These are phyloP conservation scores for Mythimna impura DNA, from an alignment of 2,888 invertebrate genomes.

Conservation along the genomic window DNA sequence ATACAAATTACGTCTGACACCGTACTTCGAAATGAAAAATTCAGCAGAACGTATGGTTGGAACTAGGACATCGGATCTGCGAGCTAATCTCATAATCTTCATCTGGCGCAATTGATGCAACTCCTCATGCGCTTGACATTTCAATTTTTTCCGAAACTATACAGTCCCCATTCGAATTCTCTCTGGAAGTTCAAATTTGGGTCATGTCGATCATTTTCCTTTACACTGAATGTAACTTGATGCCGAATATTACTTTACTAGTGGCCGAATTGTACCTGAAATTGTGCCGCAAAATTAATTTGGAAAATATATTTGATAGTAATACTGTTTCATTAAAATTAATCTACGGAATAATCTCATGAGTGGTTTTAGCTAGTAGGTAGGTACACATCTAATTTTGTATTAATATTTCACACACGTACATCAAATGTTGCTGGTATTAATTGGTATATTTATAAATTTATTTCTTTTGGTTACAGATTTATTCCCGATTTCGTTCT, in stretches of 20 bases:
- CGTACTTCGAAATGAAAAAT: slow-evolving; percentile 19
- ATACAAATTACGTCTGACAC: slow-evolving; percentile 12
- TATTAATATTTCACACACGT: slow-evolving; percentile 16
- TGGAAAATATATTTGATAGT: slow-evolving; percentile 28
- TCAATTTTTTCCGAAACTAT: slow-evolving; percentile 42
- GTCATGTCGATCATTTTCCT: slow-evolving; percentile 78
- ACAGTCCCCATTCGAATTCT: slow-evolving; percentile 22
- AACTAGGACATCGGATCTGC: slow-evolving; percentile 35
- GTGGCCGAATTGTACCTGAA: slow-evolving; percentile 50
- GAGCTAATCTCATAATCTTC: slow-evolving; percentile 52
- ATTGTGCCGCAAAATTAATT: slow-evolving; percentile 46
- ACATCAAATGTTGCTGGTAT: slow-evolving; percentile 22
- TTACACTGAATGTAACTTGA: slow-evolving; percentile 66
- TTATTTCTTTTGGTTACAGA: slow-evolving; percentile 65
- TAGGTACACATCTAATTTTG: slow-evolving; percentile 11
- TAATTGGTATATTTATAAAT: slow-evolving; percentile 20
- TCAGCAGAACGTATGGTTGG: slow-evolving; percentile 13
- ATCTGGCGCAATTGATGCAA: slow-evolving; percentile 52
- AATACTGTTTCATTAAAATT: slow-evolving; percentile 30
- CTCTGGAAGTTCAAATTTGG: slow-evolving; percentile 70
- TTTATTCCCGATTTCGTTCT: slow-evolving; percentile 48
- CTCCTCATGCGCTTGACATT: slow-evolving; percentile 44
- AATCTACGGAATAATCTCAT: slow-evolving; percentile 11
- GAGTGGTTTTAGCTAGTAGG: slow-evolving; percentile 7
- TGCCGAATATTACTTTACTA: slow-evolving; percentile 74